Base-by-base conservation (phyloP, 2,797 vertebrate genomes). In the Zenarchopterus dispar region DNA sequence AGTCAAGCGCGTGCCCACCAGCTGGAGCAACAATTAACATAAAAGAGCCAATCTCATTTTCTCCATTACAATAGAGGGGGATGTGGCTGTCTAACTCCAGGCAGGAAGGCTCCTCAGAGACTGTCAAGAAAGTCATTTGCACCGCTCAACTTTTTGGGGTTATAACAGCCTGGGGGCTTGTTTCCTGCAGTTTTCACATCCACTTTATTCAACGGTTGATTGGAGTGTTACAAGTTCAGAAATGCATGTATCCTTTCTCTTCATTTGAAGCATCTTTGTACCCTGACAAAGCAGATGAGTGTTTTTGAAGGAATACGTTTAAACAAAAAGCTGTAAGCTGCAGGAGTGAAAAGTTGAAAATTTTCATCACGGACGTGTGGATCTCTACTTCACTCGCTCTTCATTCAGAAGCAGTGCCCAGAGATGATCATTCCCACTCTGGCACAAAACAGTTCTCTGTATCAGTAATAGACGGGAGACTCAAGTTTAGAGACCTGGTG, bases 21-120 rank as follows among this genome's bases (percentile, higher is more conserved):
- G 73, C 66, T 76, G 71, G 56, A 80, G 54, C 64, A 80, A 77
- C 75, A 82, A 82, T 84, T 75, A 78, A 65, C 78, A 86, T 76
- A 77, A 81, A 72, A 56, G 58, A 67, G 53, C 45, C 75, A 33
- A 77, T 77, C 69, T 80, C 58, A 80, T 86, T 77, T 84, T 46
- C 64, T 55, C 26, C 6, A 7, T 77, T 74, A 73, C 65, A 70
- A 73, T 53, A 51, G 48, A 59, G 55, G 47, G 51, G 56, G 70
- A 67, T 50, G 42, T 65, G 52, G 26, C 66, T 57, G 61, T 48
- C 50, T 75, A 53, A 75, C 82, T 72, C 44, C 68, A 64, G 80
- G 80, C 71, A 62, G 10, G n/a, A 21, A 19, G 43, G 52, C 59
- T 75, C 56, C 43, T 56, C 48, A 50, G 54, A 79, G 78, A 87